Percentiles rank a stretch among this genome's conserved stretches.
These are phyloP conservation scores for Heliconius cydno DNA, from an alignment of 2,888 invertebrate species.

Conservation along the genomic window DNA sequence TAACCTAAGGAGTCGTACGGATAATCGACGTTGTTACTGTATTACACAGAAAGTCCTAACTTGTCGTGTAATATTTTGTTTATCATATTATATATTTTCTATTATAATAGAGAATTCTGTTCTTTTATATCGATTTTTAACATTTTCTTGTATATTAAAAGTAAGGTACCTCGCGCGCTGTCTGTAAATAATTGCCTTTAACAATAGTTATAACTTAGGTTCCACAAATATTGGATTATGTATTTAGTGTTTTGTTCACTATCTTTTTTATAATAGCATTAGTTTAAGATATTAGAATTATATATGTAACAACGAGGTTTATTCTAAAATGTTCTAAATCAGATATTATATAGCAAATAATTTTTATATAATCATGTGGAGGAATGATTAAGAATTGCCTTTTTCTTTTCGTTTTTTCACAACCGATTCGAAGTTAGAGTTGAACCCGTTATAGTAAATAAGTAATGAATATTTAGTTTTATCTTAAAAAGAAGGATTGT, in stretches of 20 bases:
- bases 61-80: not conserved
- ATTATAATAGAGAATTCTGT: not conserved
- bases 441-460: not conserved
- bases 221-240: constrained; percentile 6
- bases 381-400: not conserved
- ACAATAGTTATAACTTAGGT: not conserved
- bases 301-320: constrained; percentile 22
- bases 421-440: not conserved
- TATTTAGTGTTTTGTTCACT: not conserved
- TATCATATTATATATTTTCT: not conserved
- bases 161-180: not conserved
- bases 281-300: constrained; percentile 16
- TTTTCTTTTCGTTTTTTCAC: not conserved
- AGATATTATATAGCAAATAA: constrained; percentile 7
- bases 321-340: constrained; percentile 20
- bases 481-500: constrained; percentile 1
- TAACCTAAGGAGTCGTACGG: not conserved
- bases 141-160: not conserved
- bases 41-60: not conserved
- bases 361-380: constrained; percentile 22
- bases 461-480: not conserved
- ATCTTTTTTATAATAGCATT: not conserved
- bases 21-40: not conserved
- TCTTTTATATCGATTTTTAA: not conserved
- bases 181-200: not conserved